Evolutionary conservation across 2,113 vertebrate genomes (phyloP).

Genomic region (Grammomys surdaster): DNA sequence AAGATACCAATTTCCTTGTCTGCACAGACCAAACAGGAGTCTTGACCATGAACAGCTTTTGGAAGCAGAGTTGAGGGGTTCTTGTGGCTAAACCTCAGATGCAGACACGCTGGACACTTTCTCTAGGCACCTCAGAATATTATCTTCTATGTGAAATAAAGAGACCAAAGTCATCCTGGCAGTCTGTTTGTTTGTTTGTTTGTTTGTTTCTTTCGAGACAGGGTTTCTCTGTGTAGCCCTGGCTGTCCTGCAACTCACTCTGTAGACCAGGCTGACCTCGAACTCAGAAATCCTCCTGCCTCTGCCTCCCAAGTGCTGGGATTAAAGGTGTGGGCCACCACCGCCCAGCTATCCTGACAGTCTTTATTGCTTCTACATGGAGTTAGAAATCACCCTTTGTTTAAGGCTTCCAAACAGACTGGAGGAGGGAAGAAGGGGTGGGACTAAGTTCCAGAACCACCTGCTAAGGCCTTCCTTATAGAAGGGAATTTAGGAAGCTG

Average conservation of each 20-base stretch:
- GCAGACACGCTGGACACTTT: neutral
- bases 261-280: too few species aligned
- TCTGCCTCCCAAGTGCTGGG: too few species aligned
- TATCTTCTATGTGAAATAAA: neutral
- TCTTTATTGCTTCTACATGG: neutral
- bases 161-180: neutral
- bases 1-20: neutral
- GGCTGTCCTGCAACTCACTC: too few species aligned
- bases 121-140: neutral
- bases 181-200: too few species aligned
- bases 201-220: too few species aligned
- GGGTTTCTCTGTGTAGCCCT: too few species aligned
- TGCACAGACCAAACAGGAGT: neutral
- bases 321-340: too few species aligned
- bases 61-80: neutral
- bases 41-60: neutral
- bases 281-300: too few species aligned
- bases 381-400: neutral
- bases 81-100: neutral
- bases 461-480: neutral
- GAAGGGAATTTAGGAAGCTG: neutral
- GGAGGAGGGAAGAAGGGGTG: neutral
- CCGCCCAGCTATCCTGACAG: neutral
- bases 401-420: neutral
- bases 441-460: neutral